Evolutionary conservation across 1,140 invertebrate genomes (phyloP), one percentile per base, ranked within the genome.

Genomic region (Nephotettix cincticeps): DNA sequence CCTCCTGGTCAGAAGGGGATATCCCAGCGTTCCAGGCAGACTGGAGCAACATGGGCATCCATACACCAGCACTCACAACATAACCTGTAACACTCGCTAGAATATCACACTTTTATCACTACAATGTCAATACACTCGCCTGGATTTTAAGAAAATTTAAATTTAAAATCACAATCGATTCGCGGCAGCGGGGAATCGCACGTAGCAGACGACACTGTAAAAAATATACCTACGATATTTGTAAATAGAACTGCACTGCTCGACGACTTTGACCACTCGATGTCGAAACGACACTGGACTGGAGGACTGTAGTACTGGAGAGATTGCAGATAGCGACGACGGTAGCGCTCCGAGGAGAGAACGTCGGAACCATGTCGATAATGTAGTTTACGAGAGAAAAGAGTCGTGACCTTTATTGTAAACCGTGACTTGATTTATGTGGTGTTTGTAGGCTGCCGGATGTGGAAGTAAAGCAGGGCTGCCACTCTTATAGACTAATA

Each of bases 41-140:
- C 69, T 75, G 74, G 45, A 75, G 73, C 71, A 74, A 75, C 74
- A 75, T 75, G 32, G 32, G 32, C 4, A 6, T 36, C 32, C 32
- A 36, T 36, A 36, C 32, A 36, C 32, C 14, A 36, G 32, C 32
- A 36, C 32, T 36, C 32, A 36, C 32, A 36, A 36, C 32, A 36
- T 36, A 36, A 36, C 32, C 32, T 36, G 32, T 14, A 36, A 4
- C n/a, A n/a, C n/a, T n/a, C n/a, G n/a, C n/a, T n/a, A n/a, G n/a
- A n/a, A n/a, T n/a, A n/a, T n/a, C n/a, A n/a, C n/a, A n/a, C n/a
- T n/a, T n/a, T n/a, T n/a, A 6, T 36, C 32, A 36, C 32, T 36
- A 36, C 4, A 36, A 36, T 36, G 14, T 36, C 32, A 14, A 14
- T 36, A 36, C 32, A 36, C 32, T 6, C 32, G 32, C 32, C 4